Evolutionary conservation across 2,113 vertebrate species (phyloP), one percentile per base, ranked within the genome.

Genomic region (Pampusana beccarii): DNA sequence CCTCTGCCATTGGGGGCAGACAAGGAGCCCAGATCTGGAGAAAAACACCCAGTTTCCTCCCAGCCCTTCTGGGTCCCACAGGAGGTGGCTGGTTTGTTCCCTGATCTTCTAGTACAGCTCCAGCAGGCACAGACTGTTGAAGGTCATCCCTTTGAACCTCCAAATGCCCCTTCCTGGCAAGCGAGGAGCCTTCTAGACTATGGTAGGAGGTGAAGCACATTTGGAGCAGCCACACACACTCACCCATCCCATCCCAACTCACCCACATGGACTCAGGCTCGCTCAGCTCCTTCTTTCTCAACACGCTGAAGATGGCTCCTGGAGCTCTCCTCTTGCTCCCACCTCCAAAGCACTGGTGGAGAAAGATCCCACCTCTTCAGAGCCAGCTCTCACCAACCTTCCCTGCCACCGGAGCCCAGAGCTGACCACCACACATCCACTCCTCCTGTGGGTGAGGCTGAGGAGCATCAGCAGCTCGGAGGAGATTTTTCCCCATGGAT

Each of bases 221-320:
- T 26, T 7, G 1, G 48, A 62, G n/a, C 62, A 65, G 54, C 51
- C 62, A 48, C 69, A 34, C 0, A 2, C 0, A 0, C 29, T 53
- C 1, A 0, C 50, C 62, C 66, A 51, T 23, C 62, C 18, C 46
- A 13, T 1, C 44, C n/a, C 14, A 0, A 18, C 54, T 50, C 82
- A 72, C 34, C 21, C 21, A 9, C 12, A 10, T 4, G 7, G 78
- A 82, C 88, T 82, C 84, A 64, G 8, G 0, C 31, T 70, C 57
- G 29, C 5, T 16, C 38, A 50, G 40, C 50, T 90, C 50, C 81
- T 86, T 65, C 72, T 34, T 79, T 38, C 72, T 73, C 80, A 58
- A 24, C 4, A 44, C 42, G 6, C 42, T 44, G 42, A 44, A 44
- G 20, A 31, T 24, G 16, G 44, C 31, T 93, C 29, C 74, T n/a